These are phyloP conservation scores for Clarias batrachus DNA, from an alignment of 2,113 vertebrate genomes.

Conservation along the genomic window DNA sequence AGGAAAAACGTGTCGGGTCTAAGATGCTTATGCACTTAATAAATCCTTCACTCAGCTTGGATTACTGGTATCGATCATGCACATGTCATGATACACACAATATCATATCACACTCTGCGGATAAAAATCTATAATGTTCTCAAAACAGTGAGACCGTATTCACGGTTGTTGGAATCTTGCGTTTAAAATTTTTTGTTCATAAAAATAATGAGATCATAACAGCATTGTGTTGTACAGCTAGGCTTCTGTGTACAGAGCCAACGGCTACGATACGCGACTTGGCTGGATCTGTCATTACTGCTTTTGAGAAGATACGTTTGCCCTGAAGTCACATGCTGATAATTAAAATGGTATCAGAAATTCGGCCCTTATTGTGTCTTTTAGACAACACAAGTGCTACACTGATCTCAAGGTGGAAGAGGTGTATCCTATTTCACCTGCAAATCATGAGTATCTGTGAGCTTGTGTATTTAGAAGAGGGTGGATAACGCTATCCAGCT, in stretches of 20 bases:
- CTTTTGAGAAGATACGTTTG: neutral
- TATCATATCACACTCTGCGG: neutral
- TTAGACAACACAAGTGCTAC: neutral
- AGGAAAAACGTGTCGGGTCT: slow-evolving; percentile 10
- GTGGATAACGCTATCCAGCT: neutral
- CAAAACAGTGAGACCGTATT: neutral
- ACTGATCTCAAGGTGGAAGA: neutral
- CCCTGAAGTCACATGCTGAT: neutral
- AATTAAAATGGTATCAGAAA: neutral
- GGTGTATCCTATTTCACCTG: neutral
- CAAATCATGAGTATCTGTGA: neutral
- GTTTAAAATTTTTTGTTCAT: too few species aligned
- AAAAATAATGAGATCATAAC: neutral
- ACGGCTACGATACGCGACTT: neutral
- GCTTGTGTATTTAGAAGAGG: neutral
- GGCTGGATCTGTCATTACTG: slow-evolving; percentile 9
- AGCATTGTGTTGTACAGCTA: neutral
- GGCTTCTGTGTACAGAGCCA: neutral
- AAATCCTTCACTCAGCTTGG: neutral
- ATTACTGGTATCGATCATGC: neutral
- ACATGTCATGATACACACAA: neutral
- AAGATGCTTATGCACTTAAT: slow-evolving; percentile 36
- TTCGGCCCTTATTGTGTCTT: neutral
- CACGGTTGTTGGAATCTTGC: neutral
- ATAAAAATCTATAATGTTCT: neutral